Base-by-base conservation (phyloP, 2,888 invertebrate genomes). In the Tryphoninae sp. region DNA sequence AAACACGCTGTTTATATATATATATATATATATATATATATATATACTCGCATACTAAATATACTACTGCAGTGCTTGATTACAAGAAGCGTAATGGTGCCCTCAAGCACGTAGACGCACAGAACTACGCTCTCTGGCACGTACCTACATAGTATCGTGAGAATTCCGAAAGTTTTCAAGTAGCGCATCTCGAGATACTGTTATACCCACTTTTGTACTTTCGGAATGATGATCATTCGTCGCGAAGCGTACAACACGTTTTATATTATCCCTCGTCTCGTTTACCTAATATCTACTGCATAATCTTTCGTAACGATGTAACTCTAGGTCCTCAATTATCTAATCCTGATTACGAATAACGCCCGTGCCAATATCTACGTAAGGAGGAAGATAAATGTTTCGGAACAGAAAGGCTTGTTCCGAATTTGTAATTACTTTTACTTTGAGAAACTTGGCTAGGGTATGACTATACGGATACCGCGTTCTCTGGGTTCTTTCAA, bases 401-500 rank as follows among this genome's bases (percentile, higher is more conserved):
- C 33, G 33, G 33, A 33, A 33, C 33, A 33, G 33, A 33, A 33
- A 33, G 33, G 33, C 33, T 33, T 6, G 33, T 33, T 33, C 4
- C 33, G 33, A 33, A 33, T 33, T 33, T 33, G 4, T 33, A 33
- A 33, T 33, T 33, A 33, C 33, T 33, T 33, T 33, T 33, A 33
- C 33, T 33, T 33, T 33, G 33, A 33, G 33, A 33, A 33, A 6
- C 6, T 6, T 33, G 6, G 33, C 4, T 33, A 6, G 33, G 33
- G 33, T 33, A 58, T 19, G 9, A 22, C 59, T 61, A 65, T 67
- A 22, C 13, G 53, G 22, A 40, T 19, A 8, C 40, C 8, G 45
- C 59, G 67, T 59, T 53, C 69, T 69, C 69, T 77, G 77, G 77
- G 69, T 76, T 82, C 82, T 77, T 79, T 82, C 82, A 79, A 79